Evolutionary conservation across 1,140 invertebrate genomes (phyloP).

Genomic region (Drosophila asahinai): DNA sequence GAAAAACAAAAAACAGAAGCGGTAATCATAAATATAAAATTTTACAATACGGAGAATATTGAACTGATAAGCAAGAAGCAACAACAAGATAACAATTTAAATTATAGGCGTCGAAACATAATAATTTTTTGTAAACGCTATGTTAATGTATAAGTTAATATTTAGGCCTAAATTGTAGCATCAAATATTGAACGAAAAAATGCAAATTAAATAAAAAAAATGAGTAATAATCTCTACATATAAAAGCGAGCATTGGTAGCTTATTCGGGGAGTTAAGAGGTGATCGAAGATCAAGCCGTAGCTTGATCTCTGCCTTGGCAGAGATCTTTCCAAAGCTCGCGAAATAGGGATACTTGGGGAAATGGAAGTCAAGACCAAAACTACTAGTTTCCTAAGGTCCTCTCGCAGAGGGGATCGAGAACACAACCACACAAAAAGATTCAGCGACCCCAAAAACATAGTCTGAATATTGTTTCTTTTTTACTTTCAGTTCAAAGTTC

Average conservation of each 20-base stretch:
- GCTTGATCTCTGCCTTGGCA: too few species aligned
- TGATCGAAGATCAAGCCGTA: too few species aligned
- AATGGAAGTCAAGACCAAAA: too few species aligned
- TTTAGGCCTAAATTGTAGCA: constrained; percentile 77
- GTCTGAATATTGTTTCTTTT: too few species aligned
- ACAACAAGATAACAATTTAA: constrained; percentile 40
- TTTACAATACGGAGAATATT: constrained; percentile 74
- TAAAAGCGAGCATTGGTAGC: neutral
- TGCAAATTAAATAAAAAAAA: constrained; percentile 52
- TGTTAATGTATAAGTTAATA: constrained; percentile 55
- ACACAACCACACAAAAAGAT: too few species aligned
- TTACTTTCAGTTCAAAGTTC: too few species aligned
- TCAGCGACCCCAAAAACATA: too few species aligned
- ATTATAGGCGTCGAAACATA: constrained; percentile 57
- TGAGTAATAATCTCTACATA: constrained; percentile 24
- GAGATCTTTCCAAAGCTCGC: too few species aligned
- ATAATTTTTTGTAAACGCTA: constrained; percentile 74
- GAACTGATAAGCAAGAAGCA: constrained; percentile 78
- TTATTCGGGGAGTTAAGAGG: neutral
- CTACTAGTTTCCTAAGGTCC: too few species aligned
- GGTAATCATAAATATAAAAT: constrained; percentile 38
- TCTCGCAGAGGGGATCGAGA: too few species aligned
- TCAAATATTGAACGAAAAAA: constrained; percentile 71
- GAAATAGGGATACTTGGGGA: too few species aligned
- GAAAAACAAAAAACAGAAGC: neutral